phyloP scores from a whole-genome alignment of 2,888 invertebrate species.

The Pantelozetes paolii region DNA sequence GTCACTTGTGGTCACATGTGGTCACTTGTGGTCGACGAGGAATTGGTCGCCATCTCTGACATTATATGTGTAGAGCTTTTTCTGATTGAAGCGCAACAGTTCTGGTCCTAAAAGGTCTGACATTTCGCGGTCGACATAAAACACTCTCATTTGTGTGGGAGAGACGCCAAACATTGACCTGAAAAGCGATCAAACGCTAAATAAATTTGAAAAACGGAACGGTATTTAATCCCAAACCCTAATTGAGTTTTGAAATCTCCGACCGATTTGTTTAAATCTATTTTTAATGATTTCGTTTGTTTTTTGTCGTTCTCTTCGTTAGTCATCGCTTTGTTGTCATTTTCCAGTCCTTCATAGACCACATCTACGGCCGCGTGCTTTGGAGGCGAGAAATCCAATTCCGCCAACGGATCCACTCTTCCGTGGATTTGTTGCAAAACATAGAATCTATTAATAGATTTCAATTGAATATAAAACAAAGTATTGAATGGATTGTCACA shows the following conservation, averaged over 20 bases:
- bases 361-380: constrained; percentile 78
- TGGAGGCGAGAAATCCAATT: constrained; percentile 66
- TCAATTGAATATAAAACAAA: too few species aligned
- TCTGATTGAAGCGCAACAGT: constrained; percentile 81
- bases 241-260: constrained; percentile 59
- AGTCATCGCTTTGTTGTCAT: constrained; percentile 53
- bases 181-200: constrained; percentile 37
- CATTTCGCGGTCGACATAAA: constrained; percentile 74
- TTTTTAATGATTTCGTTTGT: constrained; percentile 53
- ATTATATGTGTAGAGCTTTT: constrained; percentile 85
- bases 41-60: constrained; percentile 84
- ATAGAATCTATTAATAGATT: constrained; percentile 70
- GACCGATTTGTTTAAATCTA: constrained; percentile 70
- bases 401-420: constrained; percentile 80
- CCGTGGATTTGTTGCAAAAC: constrained; percentile 81
- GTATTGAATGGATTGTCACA: too few species aligned
- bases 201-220: neutral
- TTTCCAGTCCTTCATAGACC: constrained; percentile 66
- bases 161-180: constrained; percentile 76
- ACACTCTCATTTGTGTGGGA: constrained; percentile 77
- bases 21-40: constrained; percentile 63
- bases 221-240: too few species aligned
- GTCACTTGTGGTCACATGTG: neutral
- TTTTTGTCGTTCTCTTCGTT: constrained; percentile 36
- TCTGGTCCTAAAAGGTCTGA: constrained; percentile 56